phyloP scores from a whole-genome alignment of 64 coral and sea anemone species.

The Montipora efflorescens region DNA sequence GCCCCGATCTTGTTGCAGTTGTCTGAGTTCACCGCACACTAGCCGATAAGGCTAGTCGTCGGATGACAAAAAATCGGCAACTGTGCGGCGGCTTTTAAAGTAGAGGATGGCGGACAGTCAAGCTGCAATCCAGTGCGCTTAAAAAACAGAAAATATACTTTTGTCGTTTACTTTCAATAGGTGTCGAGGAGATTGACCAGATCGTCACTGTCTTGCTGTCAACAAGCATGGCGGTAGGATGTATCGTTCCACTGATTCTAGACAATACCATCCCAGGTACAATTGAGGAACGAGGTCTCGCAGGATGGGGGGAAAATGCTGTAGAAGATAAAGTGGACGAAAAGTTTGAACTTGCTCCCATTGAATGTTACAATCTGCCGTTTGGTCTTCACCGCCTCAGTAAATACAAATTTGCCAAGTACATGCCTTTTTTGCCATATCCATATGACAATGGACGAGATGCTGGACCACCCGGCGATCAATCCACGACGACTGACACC shows the following conservation, averaged over 20 bases:
- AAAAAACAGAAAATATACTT: too few species aligned
- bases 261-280: neutral
- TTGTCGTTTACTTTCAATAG: neutral
- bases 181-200: neutral
- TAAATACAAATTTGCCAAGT: slow-evolving; percentile 36
- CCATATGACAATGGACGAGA: neutral
- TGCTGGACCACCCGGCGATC: neutral
- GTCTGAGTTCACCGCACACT: too few species aligned
- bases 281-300: slow-evolving; percentile 6
- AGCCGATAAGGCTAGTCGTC: too few species aligned
- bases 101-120: too few species aligned
- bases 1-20: too few species aligned
- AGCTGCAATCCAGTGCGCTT: too few species aligned
- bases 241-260: neutral
- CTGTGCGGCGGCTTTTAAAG: too few species aligned
- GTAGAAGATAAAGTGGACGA: neutral
- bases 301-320: slow-evolving; percentile 18
- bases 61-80: too few species aligned
- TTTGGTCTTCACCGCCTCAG: slow-evolving; percentile 19
- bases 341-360: slow-evolving; percentile 21
- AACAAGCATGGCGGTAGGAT: slow-evolving; percentile 3
- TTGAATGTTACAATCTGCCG: slow-evolving; percentile 42
- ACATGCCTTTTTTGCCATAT: slow-evolving; percentile 25
- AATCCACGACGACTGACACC: too few species aligned
- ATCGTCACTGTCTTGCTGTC: neutral